Conservation (phyloP, 2,113 vertebrate species). For the Hippocampus comes region DNA sequence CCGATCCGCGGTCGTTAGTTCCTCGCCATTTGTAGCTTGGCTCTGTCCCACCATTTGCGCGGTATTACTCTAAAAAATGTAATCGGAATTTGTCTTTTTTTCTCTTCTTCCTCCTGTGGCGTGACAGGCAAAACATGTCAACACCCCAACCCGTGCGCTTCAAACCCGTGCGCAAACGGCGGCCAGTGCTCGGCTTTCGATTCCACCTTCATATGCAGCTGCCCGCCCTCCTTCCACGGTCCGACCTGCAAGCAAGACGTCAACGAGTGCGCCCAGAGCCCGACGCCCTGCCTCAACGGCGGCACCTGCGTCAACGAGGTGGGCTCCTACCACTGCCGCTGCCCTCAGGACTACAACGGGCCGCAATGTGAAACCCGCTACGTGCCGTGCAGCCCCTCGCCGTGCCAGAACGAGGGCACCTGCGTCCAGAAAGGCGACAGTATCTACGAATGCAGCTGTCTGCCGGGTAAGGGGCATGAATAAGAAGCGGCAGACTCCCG, state of each 20-base stretch:
- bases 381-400: constrained; percentile 86
- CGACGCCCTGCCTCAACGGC: constrained; percentile 79
- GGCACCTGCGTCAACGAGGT: constrained; percentile 89
- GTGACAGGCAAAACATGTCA: constrained; percentile 86
- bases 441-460: constrained; percentile 86
- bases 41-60: background rate
- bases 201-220: constrained; percentile 82
- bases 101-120: background rate
- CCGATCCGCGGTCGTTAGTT: too few relatives aligned
- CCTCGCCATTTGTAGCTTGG: too few relatives aligned
- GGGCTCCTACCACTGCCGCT: constrained; percentile 93
- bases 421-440: constrained; percentile 90
- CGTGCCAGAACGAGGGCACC: constrained; percentile 79
- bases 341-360: constrained; percentile 85
- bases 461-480: constrained; percentile 80
- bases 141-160: constrained; percentile 90
- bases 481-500: background rate
- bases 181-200: constrained; percentile 90
- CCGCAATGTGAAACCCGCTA: constrained; percentile 84
- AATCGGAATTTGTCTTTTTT: background rate
- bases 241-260: constrained; percentile 91
- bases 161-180: constrained; percentile 92
- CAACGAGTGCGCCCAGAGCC: constrained; percentile 83
- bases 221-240: constrained; percentile 80
- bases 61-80: background rate